phyloP scores from a whole-genome alignment of 1,140 invertebrate species.

The Panagrolaimus sp. region DNA sequence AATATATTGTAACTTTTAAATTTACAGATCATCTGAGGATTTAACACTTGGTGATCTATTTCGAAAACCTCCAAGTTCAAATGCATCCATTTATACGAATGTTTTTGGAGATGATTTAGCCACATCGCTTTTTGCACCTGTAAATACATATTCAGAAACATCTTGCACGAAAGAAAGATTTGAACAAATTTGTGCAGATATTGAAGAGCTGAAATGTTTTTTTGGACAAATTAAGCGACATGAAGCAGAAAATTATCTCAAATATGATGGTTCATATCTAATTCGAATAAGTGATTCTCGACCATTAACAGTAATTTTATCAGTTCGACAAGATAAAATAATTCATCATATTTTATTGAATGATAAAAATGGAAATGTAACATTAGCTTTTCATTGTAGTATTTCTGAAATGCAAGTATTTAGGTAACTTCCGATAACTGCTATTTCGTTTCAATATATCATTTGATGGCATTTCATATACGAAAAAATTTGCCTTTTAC shows the following conservation, averaged over 20 bases:
- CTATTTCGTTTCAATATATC: too few species aligned
- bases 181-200: not conserved
- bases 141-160: not conserved
- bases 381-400: not conserved
- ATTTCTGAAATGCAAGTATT: too few species aligned
- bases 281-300: not conserved
- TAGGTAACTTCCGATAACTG: too few species aligned
- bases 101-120: not conserved
- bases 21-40: too few species aligned
- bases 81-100: too few species aligned
- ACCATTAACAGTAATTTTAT: not conserved
- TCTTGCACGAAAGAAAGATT: constrained; percentile 4
- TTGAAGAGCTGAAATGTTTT: not conserved
- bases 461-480: too few species aligned
- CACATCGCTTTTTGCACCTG: not conserved
- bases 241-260: not conserved
- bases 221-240: not conserved
- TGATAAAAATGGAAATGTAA: constrained; percentile 15
- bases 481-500: too few species aligned
- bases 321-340: not conserved
- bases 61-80: too few species aligned
- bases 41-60: too few species aligned
- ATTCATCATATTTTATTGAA: constrained; percentile 2
- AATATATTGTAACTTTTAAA: too few species aligned
- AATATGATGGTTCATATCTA: not conserved